Base-by-base conservation (phyloP, 92 coral and sea anemone species). In the Heteractis magnifica region DNA sequence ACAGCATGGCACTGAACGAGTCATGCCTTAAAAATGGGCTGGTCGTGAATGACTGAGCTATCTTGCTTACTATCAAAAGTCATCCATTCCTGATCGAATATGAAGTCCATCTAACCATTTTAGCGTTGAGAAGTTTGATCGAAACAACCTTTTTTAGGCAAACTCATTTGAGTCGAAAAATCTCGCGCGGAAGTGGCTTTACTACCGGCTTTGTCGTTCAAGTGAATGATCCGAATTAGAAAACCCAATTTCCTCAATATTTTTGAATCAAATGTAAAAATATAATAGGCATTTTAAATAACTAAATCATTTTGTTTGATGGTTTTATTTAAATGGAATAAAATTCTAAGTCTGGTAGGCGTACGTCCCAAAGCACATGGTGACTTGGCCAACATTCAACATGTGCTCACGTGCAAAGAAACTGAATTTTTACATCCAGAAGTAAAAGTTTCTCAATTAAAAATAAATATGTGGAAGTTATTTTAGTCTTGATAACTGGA, bases 281-380 rank as follows among this genome's bases (percentile, higher is more conserved):
- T 26, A 23, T 23, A 12, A 68, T 26, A 4, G 26, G 11, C 7
- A 10, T 8, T 21, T 62, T 16, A 0, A 9, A n/a, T 34, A 34
- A 34, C 44, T 34, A 34, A 34, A 34, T 34, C 3, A 34, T 34
- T 34, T 34, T 34, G 34, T 34, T 34, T 34, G 44, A 34, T 34
- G 44, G 44, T 34, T 34, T 34, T 34, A 34, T 34, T 34, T 34
- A 34, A 34, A 34, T 34, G 44, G 44, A 0, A 34, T 34, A 34
- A 34, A 34, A 34, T 34, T 34, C 44, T 34, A 2, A 34, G 44
- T 34, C 44, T 34, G 44, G 44, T 34, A 34, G 1, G 44, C 44
- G n/a, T 3, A 51, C 26, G 49, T 19, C 13, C 49, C 51, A 18
- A 65, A 70, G 84, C 84, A 81, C 84, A 52, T 81, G 84, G 44